Evolutionary conservation across 2,113 vertebrate species (phyloP).

Genomic region (Cathartes aura): DNA sequence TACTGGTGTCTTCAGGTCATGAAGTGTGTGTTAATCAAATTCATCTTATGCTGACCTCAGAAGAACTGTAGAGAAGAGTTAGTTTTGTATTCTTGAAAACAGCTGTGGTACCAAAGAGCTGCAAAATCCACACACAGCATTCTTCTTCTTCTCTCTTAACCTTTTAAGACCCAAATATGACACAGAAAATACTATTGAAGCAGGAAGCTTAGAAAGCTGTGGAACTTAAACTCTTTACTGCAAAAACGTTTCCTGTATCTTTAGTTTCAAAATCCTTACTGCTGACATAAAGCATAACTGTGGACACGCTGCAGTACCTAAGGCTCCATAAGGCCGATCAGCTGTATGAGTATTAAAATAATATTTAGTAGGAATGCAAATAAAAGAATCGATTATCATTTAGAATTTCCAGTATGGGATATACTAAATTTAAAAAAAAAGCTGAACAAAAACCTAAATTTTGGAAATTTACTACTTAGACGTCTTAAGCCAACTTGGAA

Average conservation of each 20-base stretch:
- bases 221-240: neutral
- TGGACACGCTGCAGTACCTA: neutral
- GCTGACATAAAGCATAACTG: neutral
- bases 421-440: neutral
- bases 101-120: neutral
- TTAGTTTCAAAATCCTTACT: neutral
- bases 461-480: neutral
- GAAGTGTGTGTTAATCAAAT: neutral
- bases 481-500: neutral
- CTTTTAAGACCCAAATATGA: neutral
- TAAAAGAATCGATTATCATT: neutral
- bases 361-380: neutral
- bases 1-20: neutral
- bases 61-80: neutral
- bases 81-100: neutral
- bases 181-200: neutral
- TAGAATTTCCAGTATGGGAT: neutral
- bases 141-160: neutral
- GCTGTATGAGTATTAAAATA: neutral
- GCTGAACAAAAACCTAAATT: neutral
- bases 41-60: neutral
- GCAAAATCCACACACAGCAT: neutral
- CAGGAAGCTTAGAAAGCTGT: neutral
- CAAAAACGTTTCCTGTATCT: neutral
- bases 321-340: neutral